These are phyloP conservation scores for Benthosema pterotum DNA, from an alignment of 2,797 vertebrate genomes.

Conservation along the genomic window DNA sequence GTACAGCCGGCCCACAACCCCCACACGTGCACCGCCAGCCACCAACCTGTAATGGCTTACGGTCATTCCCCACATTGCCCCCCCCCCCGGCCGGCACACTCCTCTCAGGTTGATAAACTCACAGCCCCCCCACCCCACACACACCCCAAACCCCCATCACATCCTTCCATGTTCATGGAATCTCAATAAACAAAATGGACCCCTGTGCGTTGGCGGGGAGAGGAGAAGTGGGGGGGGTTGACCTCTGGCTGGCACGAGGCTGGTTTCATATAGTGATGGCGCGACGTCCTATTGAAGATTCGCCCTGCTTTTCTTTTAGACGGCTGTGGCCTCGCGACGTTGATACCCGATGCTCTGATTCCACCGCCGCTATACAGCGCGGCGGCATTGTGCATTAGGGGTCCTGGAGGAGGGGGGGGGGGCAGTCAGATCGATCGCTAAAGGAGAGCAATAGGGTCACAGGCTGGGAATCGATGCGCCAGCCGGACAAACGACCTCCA, in stretches of 20 bases:
- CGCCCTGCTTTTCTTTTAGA: constrained; percentile 55
- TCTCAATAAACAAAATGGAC: constrained; percentile 75
- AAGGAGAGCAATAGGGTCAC: constrained; percentile 67
- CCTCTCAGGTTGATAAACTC: constrained; percentile 64
- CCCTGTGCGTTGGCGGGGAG: not conserved
- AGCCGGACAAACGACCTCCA: constrained; percentile 73
- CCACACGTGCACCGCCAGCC: too few species aligned
- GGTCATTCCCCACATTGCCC: constrained; percentile 37
- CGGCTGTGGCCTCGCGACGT: constrained; percentile 26
- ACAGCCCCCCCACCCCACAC: constrained; percentile 23
- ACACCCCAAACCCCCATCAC: not conserved
- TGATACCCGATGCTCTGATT: constrained; percentile 45
- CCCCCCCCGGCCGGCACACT: constrained; percentile 24
- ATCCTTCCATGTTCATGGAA: constrained; percentile 32
- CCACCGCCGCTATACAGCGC: constrained; percentile 46
- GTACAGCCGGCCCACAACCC: constrained; percentile 41
- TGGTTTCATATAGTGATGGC: constrained; percentile 66
- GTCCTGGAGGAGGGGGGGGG: constrained; percentile 51
- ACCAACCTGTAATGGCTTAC: constrained; percentile 46
- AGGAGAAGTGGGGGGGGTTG: constrained; percentile 26
- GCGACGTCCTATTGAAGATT: constrained; percentile 65
- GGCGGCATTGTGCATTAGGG: constrained; percentile 58
- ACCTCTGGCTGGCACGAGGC: constrained; percentile 54
- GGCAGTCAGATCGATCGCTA: constrained; percentile 70
- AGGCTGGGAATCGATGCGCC: constrained; percentile 70